Evolutionary conservation across 2,113 vertebrate species (phyloP), one percentile per base, ranked within the genome.

Genomic region (Nothocercus nigrocapillus): DNA sequence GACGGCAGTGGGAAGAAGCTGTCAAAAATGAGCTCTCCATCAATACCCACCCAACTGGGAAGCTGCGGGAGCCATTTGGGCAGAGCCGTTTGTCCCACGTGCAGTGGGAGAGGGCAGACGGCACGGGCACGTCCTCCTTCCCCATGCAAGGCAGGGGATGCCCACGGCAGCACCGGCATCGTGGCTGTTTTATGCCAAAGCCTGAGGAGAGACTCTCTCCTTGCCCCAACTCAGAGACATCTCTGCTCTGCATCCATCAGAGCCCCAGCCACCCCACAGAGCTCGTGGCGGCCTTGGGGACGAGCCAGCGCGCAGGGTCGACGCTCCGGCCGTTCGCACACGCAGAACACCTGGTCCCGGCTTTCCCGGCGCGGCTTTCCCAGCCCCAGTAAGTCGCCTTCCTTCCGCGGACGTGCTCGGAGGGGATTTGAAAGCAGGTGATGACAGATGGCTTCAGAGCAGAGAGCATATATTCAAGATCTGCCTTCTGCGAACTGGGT

Each of bases 381-480:
- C 78, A 76, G 42, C 44, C 78, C 53, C 90, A 86, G 95, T 96
- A 82, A 87, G 87, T 62, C 70, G 68, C 53, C 85, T 80, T 74
- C 72, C 77, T 54, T 34, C 88, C 0, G 6, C 0, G 3, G 70
- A 95, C 1, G 11, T 82, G 89, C 92, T 94, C 77, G 3, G 4
- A 51, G 82, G 82, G 89, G 93, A 94, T 72, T 53, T 90, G 92
- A 92, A 82, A 93, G 86, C 86, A 77, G 88, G 84, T 44, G 70
- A 85, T 85, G 88, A 93, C 96, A 96, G 96, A 96, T 91, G 94
- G 97, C 79, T 93, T 92, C 85, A 89, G 90, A 95, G 94, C 89
- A 94, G 73, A 84, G 85, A 94, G 84, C 40, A 64, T 53, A 68
- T 47, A 93, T 91, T 92, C 86, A 93, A 89, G 87, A 96, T 88